phyloP scores from a whole-genome alignment of 2,888 invertebrate genomes.

The Erannis defoliaria region DNA sequence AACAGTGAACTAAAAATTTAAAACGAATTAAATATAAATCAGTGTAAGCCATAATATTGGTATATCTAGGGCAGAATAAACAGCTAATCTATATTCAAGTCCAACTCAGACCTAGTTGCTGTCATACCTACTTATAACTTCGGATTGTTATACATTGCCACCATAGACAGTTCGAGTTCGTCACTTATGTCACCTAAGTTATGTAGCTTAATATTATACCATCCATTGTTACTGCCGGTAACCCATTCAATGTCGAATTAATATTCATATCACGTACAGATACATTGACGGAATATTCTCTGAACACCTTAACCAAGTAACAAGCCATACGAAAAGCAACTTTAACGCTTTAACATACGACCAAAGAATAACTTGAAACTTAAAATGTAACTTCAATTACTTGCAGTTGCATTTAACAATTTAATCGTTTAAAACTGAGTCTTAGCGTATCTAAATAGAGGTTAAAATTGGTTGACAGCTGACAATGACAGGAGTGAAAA shows the following conservation, averaged over 20 bases:
- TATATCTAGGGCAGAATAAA: constrained; percentile 5
- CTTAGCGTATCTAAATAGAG: constrained; percentile 52
- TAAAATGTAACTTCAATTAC: constrained; percentile 44
- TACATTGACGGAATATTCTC: constrained; percentile 35
- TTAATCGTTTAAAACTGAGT: constrained; percentile 48
- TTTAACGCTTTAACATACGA: constrained; percentile 37
- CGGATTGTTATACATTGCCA: constrained; percentile 25
- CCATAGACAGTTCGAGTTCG: constrained; percentile 3
- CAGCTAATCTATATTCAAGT: constrained; percentile 21
- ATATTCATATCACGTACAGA: constrained; percentile 42
- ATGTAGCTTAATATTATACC: constrained; percentile 32
- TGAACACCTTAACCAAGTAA: constrained; percentile 18
- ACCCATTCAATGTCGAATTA: constrained; percentile 38
- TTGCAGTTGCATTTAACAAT: constrained; percentile 47
- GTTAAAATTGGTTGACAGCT: constrained; percentile 55
- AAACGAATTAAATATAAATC: too few species aligned
- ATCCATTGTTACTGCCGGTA: constrained; percentile 41
- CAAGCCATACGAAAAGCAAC: constrained; percentile 29
- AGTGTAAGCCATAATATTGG: background rate
- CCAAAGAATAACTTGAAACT: constrained; percentile 12
- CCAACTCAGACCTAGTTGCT: constrained; percentile 16
- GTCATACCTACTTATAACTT: constrained; percentile 13
- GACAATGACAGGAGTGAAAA: constrained; percentile 50
- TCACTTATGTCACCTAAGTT: constrained; percentile 40
- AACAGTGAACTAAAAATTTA: too few species aligned